phyloP scores from a whole-genome alignment of 2,888 invertebrate genomes.

The Sceliomorpha sp. region DNA sequence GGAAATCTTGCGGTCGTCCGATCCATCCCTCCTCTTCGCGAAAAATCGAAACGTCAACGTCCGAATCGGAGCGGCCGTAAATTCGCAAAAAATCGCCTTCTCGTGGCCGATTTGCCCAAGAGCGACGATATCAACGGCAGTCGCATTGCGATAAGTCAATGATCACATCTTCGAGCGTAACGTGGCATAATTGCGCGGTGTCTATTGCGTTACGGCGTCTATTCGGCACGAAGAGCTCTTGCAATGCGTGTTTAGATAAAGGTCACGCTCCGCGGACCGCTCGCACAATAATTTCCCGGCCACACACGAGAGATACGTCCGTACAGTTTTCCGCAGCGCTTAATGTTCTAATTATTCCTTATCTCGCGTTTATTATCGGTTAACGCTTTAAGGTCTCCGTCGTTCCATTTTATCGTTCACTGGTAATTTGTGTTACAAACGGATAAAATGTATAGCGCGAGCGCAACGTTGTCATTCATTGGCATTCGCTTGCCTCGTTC shows the following conservation, averaged over 20 bases:
- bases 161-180: slow-evolving; percentile 12
- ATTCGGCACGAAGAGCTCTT: neutral
- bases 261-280: slow-evolving; percentile 19
- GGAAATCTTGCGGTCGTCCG: too few relatives aligned
- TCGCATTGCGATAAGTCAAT: slow-evolving; percentile 3
- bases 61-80: too few relatives aligned
- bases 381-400: slow-evolving; percentile 7
- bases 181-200: slow-evolving; percentile 16
- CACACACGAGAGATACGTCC: slow-evolving; percentile 9
- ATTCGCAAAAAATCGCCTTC: too few relatives aligned
- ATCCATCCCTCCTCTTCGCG: too few relatives aligned
- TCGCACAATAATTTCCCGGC: slow-evolving; percentile 19
- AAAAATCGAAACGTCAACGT: too few relatives aligned
- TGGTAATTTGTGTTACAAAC: neutral
- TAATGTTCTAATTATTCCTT: slow-evolving; percentile 41
- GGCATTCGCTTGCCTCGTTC: too few relatives aligned
- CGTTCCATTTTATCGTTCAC: neutral
- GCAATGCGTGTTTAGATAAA: slow-evolving; percentile 13
- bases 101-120: too few relatives aligned
- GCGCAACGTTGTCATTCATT: too few relatives aligned
- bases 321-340: slow-evolving; percentile 25
- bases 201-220: slow-evolving; percentile 3
- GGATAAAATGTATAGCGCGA: neutral
- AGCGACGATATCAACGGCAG: slow-evolving; percentile 3
- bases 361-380: slow-evolving; percentile 27